Conservation (phyloP, 2,888 invertebrate species). For the Dione juno region DNA sequence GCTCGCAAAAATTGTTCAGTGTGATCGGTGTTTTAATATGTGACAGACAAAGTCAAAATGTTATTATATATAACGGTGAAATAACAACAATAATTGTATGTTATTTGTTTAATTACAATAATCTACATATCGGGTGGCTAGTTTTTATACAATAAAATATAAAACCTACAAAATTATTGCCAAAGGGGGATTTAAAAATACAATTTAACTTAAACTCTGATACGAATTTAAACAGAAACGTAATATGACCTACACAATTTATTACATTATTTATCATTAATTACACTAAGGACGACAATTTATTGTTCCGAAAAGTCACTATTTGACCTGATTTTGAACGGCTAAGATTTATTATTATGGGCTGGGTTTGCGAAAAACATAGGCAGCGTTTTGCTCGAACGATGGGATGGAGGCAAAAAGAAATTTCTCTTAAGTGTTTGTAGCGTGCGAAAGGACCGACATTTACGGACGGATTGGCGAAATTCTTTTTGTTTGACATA, state of each 20-base stretch:
- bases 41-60: too few relatives aligned
- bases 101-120: too few relatives aligned
- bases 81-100: too few relatives aligned
- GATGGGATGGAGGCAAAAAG: slow-evolving; percentile 36
- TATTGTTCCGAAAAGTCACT: slow-evolving; percentile 1
- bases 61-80: too few relatives aligned
- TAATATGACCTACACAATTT: too few relatives aligned
- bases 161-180: too few relatives aligned
- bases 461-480: slow-evolving; percentile 38
- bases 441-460: slow-evolving; percentile 39
- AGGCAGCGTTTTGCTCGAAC: slow-evolving; percentile 38
- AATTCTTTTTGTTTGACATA: slow-evolving; percentile 40
- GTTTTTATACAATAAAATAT: too few relatives aligned
- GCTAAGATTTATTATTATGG: slow-evolving; percentile 43
- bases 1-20: too few relatives aligned
- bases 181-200: too few relatives aligned
- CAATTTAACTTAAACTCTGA: too few relatives aligned
- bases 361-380: slow-evolving; percentile 39
- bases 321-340: slow-evolving; percentile 27
- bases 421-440: slow-evolving; percentile 40
- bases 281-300: background rate
- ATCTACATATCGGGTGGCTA: too few relatives aligned
- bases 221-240: background rate
- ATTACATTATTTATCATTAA: background rate
- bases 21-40: too few relatives aligned